Base-by-base conservation (phyloP, 2,888 invertebrate species). In the Folsomia manolachei region DNA sequence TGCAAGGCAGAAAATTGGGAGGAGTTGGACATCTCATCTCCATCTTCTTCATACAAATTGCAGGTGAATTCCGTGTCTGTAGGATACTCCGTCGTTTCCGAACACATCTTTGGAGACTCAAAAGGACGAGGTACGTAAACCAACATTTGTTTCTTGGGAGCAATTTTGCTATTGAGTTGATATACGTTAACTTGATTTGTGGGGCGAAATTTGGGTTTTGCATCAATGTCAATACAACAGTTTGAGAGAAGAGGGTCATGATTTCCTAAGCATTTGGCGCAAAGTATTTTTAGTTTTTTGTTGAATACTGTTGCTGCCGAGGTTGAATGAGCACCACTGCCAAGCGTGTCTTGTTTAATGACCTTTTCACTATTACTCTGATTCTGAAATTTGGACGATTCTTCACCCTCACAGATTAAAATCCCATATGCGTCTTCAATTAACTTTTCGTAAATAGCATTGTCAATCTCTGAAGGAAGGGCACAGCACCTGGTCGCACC, bases 201-300 rank as follows among this genome's bases (percentile, higher is more conserved):
- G 65, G 65, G 23, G 4, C 60, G 2, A 2, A 39, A 66, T 52
- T 19, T 23, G 14, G 71, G 69, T 39, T 4, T 39, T 4, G 4
- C 7, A 39, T 39, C 39, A 4, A 39, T 14, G 14, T 9, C 39
- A 39, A 14, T 14, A 39, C 7, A 14, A 39, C 39, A 39, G 39
- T 39, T 39, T 70, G 81, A 79, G 70, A 81, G 70, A 65, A 81
- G 78, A 19, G 81, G 81, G 75, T 81, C 81, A 75, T 81, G 81
- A 74, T 80, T 80, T 75, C 78, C 77, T 69, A 81, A 74, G 69
- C 81, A 81, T 74, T 80, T 81, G 69, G 81, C 81, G 78, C 81
- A 81, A 18, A 81, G 75, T 53, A 81, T 77, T 71, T 73, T 76
- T 52, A 81, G 78, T 69, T 78, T 70, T 77, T 76, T 69, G 63